A percentile compares a stretch with the other conserved stretches of the same genome.
phyloP scores from a whole-genome alignment of 2,797 vertebrate genomes.

The Sebastes melanostomus region DNA sequence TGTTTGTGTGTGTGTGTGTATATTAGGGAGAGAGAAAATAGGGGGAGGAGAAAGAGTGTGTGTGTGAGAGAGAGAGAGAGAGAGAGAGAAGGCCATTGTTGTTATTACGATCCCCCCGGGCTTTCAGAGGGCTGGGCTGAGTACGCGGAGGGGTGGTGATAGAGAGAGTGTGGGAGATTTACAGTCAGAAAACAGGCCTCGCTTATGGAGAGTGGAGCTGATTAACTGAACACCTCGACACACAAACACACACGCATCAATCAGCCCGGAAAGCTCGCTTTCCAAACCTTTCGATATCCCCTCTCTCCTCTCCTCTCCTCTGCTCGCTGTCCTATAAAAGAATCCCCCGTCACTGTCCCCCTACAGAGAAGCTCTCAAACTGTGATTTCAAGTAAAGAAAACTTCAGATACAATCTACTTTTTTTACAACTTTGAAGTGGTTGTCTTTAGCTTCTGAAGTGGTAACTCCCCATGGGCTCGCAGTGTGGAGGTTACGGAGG shows the following conservation, averaged over 20 bases:
- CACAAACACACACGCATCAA: constrained; percentile 24
- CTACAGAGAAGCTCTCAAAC: background rate
- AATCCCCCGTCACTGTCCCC: background rate
- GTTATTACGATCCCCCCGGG: constrained; percentile 59
- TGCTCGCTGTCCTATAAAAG: background rate
- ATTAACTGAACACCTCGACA: constrained; percentile 52
- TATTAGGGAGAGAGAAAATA: constrained; percentile 32
- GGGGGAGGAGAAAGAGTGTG: constrained; percentile 8
- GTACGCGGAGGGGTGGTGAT: constrained; percentile 21
- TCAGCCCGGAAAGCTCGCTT: constrained; percentile 18
- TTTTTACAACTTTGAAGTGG: constrained; percentile 8
- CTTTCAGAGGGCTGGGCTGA: constrained; percentile 31
- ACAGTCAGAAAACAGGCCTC: constrained; percentile 52
- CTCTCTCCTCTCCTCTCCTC: background rate
- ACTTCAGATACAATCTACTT: background rate
- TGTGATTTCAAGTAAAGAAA: background rate
- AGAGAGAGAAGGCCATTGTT: constrained; percentile 72
- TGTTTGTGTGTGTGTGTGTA: constrained; percentile 48
- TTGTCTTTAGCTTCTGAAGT: constrained; percentile 18
- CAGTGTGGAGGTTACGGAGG: constrained; percentile 9
- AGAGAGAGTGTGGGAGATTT: constrained; percentile 49
- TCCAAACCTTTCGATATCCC: background rate
- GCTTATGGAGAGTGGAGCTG: constrained; percentile 50
- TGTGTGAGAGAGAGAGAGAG: background rate
- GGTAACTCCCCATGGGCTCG: constrained; percentile 11